These are phyloP conservation scores for Apantesis nais DNA, from an alignment of 2,888 invertebrate genomes.

Conservation along the genomic window DNA sequence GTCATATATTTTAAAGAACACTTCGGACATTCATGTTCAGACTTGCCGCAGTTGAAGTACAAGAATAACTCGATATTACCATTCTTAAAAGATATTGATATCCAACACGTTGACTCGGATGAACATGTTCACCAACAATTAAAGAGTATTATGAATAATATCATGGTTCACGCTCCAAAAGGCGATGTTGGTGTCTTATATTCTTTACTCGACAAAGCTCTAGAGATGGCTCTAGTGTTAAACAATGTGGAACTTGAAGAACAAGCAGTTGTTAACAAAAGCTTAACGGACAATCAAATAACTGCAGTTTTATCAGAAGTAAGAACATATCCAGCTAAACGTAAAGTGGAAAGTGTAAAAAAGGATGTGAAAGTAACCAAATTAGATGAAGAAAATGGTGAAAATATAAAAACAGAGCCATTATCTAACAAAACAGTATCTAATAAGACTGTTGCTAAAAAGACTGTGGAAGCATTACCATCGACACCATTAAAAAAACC, in stretches of 20 bases:
- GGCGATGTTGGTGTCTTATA: conserved; percentile 53
- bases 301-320: conserved; percentile 46
- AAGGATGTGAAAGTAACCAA: conserved; percentile 28
- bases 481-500: conserved; percentile 18
- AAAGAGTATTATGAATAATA: conserved; percentile 58
- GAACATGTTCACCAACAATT: conserved; percentile 60
- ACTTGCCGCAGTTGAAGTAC: conserved; percentile 42
- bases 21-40: conserved; percentile 48
- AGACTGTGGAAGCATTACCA: conserved; percentile 1
- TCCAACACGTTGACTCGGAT: conserved; percentile 16
- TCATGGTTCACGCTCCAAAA: conserved; percentile 56
- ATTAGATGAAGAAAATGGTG: conserved; percentile 14
- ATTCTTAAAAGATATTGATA: conserved; percentile 43
- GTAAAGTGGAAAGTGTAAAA: conserved; percentile 33
- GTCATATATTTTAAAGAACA: conserved; percentile 65
- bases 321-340: conserved; percentile 34
- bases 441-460: neutral
- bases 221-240: conserved; percentile 63
- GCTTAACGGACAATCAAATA: conserved; percentile 56
- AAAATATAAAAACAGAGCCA: conserved; percentile 14
- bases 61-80: conserved; percentile 55
- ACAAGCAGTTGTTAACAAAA: conserved; percentile 22
- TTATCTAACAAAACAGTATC: neutral
- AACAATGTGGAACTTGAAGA: conserved; percentile 51
- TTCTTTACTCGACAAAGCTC: conserved; percentile 56